Evolutionary conservation across 2,888 invertebrate genomes (phyloP).

Genomic region (Drosophila austrosaltans): DNA sequence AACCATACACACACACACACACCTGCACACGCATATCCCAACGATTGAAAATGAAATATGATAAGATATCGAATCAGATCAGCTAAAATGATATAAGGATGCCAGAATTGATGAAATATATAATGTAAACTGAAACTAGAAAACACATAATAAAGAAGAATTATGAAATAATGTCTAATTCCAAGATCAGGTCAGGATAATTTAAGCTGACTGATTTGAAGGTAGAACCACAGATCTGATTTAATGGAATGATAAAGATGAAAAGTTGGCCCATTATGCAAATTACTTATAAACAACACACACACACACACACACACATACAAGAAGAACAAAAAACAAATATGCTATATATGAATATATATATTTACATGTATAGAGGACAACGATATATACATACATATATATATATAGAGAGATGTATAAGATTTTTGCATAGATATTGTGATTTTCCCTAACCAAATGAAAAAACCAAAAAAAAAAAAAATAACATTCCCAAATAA

Average conservation of each 20-base stretch:
- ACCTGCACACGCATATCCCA: conserved; percentile 80
- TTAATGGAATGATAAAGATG: not conserved
- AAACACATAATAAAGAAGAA: not conserved
- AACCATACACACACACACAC: conserved; percentile 24
- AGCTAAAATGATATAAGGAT: not conserved
- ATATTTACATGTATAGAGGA: conserved; percentile 62
- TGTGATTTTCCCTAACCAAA: conserved; percentile 58
- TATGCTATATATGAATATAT: conserved; percentile 41
- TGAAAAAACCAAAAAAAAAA: conserved; percentile 40
- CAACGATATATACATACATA: conserved; percentile 62
- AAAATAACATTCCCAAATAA: conserved; percentile 38
- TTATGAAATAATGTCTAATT: not conserved
- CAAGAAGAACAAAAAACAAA: conserved; percentile 26
- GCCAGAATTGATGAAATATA: not conserved
- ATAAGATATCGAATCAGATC: not conserved
- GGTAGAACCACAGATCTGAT: not conserved
- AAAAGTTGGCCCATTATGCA: conserved; percentile 32
- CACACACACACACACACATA: conserved; percentile 33
- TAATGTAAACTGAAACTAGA: not conserved
- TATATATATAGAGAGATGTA: conserved; percentile 46
- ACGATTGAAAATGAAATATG: conserved; percentile 57
- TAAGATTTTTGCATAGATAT: conserved; percentile 65
- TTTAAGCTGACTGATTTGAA: conserved; percentile 7
- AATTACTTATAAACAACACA: conserved; percentile 1
- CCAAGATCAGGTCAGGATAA: not conserved